phyloP scores from a whole-genome alignment of 1,140 invertebrate genomes.

The Drosophila aff. region DNA sequence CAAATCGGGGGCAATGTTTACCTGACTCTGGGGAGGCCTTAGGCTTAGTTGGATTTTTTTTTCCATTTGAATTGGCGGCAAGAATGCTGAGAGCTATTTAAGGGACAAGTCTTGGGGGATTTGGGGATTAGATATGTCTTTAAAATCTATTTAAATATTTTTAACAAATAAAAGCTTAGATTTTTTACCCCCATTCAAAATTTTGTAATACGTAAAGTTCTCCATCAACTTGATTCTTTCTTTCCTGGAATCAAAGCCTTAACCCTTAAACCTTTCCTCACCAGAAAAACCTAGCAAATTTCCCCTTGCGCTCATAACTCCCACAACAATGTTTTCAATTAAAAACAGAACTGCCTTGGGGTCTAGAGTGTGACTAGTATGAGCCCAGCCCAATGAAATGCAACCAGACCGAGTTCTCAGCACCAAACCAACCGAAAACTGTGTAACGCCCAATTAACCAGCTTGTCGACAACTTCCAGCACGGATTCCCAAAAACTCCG shows the following conservation, averaged over 20 bases:
- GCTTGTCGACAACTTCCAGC: slow-evolving; percentile 65
- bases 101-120: background rate
- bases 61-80: no score
- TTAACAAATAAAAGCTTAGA: background rate
- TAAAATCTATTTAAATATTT: background rate
- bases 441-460: slow-evolving; percentile 69
- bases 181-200: background rate
- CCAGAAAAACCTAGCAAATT: background rate
- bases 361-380: background rate
- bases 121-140: background rate
- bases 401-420: slow-evolving; percentile 13
- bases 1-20: slow-evolving; percentile 24
- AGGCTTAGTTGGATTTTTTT: slow-evolving; percentile 7
- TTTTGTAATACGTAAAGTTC: no score
- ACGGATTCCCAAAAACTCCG: slow-evolving; percentile 15
- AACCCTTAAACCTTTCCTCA: background rate
- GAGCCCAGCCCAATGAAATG: slow-evolving; percentile 4
- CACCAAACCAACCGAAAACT: slow-evolving; percentile 45
- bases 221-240: no score
- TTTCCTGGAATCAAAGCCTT: background rate
- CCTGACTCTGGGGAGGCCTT: slow-evolving; percentile 1
- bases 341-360: background rate
- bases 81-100: background rate
- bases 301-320: background rate
- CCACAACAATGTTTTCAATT: slow-evolving; percentile 25